These are phyloP conservation scores for Stigmatopora nigra DNA, from an alignment of 2,113 vertebrate species.

Conservation along the genomic window DNA sequence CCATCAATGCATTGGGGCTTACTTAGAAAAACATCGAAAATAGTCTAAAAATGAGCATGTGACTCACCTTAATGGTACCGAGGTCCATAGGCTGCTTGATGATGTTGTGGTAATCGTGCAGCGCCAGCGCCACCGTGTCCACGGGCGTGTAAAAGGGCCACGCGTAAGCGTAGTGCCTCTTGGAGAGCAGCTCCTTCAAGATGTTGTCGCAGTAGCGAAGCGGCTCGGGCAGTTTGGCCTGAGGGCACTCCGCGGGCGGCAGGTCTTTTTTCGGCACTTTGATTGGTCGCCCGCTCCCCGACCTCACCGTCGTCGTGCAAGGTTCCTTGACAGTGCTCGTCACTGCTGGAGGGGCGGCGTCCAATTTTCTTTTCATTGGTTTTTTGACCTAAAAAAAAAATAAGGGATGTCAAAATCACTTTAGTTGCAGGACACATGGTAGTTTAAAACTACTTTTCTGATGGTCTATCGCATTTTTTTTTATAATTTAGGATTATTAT, in stretches of 20 bases:
- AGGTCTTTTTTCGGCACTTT: constrained; percentile 68
- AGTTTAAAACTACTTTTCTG: too few species aligned
- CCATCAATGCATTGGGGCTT: too few species aligned
- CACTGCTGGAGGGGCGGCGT: constrained; percentile 59
- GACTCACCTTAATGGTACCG: constrained; percentile 71
- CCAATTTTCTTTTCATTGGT: constrained; percentile 81
- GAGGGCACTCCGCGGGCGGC: constrained; percentile 56
- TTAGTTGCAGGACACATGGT: too few species aligned
- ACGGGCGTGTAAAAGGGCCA: constrained; percentile 85
- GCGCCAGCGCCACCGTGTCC: constrained; percentile 62
- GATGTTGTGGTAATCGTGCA: constrained; percentile 72
- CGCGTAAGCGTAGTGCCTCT: constrained; percentile 78
- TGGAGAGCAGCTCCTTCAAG: constrained; percentile 83
- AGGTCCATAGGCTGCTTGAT: constrained; percentile 81
- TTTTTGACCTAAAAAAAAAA: constrained; percentile 67
- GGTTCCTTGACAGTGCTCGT: constrained; percentile 45
- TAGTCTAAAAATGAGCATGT: too few species aligned
- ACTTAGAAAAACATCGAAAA: too few species aligned
- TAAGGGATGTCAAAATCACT: not conserved
- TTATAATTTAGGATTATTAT: too few species aligned
- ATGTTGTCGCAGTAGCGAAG: constrained; percentile 75
- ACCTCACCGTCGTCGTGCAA: constrained; percentile 41
- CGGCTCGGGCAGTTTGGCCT: constrained; percentile 62
- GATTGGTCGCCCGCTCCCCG: constrained; percentile 59
- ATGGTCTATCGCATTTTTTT: too few species aligned